Conservation (phyloP, 2,888 invertebrate genomes). For the Macrophya alboannulata region DNA sequence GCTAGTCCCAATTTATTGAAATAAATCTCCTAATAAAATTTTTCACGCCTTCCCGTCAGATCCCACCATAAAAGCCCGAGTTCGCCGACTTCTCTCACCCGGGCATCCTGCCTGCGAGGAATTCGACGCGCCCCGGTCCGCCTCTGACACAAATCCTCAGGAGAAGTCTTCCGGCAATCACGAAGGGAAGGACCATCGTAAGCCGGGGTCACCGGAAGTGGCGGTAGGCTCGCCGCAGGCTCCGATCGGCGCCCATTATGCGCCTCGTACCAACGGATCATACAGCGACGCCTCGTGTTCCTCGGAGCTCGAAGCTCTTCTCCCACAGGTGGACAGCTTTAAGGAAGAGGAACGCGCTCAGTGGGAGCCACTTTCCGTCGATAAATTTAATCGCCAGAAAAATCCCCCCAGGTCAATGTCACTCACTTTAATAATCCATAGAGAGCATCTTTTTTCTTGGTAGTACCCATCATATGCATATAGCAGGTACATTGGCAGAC, state of each 20-base stretch:
- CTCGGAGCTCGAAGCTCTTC: constrained; percentile 80
- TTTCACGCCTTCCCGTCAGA: constrained; percentile 79
- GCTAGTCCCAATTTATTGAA: constrained; percentile 2
- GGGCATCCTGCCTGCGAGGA: constrained; percentile 78
- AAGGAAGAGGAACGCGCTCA: constrained; percentile 81
- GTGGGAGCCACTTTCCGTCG: constrained; percentile 81
- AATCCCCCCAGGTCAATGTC: constrained; percentile 76
- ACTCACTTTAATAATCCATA: background rate
- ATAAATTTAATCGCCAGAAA: constrained; percentile 78
- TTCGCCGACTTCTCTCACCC: constrained; percentile 87
- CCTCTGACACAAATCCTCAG: constrained; percentile 66
- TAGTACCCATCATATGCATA: background rate
- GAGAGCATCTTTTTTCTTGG: background rate
- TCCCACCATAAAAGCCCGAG: constrained; percentile 92
- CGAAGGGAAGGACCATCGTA: constrained; percentile 70
- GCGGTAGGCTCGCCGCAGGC: constrained; percentile 70
- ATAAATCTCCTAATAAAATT: constrained; percentile 41
- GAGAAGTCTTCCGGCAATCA: constrained; percentile 68
- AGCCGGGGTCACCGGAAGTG: constrained; percentile 69
- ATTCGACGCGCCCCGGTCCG: constrained; percentile 70
- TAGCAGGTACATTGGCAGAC: background rate
- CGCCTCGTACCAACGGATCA: constrained; percentile 83
- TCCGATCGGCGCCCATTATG: constrained; percentile 77
- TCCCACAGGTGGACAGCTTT: constrained; percentile 77
- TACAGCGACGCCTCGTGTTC: constrained; percentile 79